Evolutionary conservation across 2,888 invertebrate species (phyloP).

Genomic region (Tricholauxania praeusta): DNA sequence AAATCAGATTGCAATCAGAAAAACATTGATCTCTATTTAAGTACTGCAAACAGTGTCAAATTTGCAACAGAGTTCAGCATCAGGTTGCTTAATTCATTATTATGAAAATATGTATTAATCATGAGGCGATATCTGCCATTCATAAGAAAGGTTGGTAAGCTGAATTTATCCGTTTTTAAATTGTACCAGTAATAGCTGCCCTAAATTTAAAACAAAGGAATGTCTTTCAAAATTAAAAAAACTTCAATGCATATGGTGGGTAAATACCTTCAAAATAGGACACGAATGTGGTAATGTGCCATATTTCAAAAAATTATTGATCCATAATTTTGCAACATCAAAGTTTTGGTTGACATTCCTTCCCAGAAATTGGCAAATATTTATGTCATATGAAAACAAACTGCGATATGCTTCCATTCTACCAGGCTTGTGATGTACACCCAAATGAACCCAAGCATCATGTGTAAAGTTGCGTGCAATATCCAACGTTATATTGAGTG

Average conservation of each 20-base stretch:
- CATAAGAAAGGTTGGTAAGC: conserved; percentile 28
- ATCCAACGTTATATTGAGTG: conserved; percentile 17
- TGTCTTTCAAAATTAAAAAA: neutral
- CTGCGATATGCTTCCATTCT: conserved; percentile 46
- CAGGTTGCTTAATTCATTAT: neutral
- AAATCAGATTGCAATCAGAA: too few species aligned
- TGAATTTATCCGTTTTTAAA: conserved; percentile 19
- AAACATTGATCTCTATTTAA: too few species aligned
- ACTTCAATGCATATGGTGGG: neutral
- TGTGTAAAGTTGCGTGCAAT: neutral
- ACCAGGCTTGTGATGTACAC: neutral
- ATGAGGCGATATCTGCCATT: conserved; percentile 27
- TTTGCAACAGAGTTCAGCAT: conserved; percentile 21
- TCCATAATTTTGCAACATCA: conserved; percentile 49
- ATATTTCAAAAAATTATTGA: conserved; percentile 45
- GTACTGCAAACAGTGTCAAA: too few species aligned
- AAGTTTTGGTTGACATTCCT: conserved; percentile 11
- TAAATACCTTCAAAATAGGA: conserved; percentile 46
- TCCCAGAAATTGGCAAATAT: conserved; percentile 51
- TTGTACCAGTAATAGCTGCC: conserved; percentile 34
- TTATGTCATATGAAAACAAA: conserved; percentile 50
- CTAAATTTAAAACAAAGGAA: conserved; percentile 23
- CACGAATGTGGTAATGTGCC: conserved; percentile 52
- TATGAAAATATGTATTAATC: conserved; percentile 33
- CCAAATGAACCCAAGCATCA: conserved; percentile 19